phyloP scores from a whole-genome alignment of 2,113 vertebrate genomes.

The Hepsetus odoe region DNA sequence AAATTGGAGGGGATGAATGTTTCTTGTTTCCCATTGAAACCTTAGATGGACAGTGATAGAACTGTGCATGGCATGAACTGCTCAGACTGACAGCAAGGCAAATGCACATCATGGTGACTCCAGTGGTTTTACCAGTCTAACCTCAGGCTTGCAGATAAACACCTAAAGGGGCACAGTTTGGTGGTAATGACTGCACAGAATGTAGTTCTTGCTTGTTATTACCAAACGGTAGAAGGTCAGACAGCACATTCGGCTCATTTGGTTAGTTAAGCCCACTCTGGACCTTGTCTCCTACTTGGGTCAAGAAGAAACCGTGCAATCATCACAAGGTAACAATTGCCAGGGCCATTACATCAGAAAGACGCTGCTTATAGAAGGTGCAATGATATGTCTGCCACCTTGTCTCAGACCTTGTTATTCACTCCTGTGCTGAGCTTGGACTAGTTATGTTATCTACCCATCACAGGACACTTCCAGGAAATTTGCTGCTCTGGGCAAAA shows the following conservation, averaged over 20 bases:
- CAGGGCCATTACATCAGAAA: conserved; percentile 38
- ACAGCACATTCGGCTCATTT: conserved; percentile 12
- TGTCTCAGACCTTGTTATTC: conserved; percentile 16
- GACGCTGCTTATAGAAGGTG: conserved; percentile 25
- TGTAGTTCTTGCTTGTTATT: conserved; percentile 32
- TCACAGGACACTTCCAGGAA: background rate
- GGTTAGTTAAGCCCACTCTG: background rate
- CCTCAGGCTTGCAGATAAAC: conserved; percentile 21
- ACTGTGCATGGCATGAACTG: background rate
- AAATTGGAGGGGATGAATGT: background rate
- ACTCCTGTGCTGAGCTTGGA: background rate
- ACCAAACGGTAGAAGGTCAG: conserved; percentile 31
- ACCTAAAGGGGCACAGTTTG: conserved; percentile 24
- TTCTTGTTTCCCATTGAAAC: conserved; percentile 13
- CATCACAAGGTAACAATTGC: conserved; percentile 25
- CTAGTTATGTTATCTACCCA: background rate
- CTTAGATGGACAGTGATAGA: background rate
- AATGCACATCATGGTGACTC: background rate
- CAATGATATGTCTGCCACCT: conserved; percentile 27
- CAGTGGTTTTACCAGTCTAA: conserved; percentile 4
- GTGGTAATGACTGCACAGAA: conserved; percentile 35
- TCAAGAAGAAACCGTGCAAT: conserved; percentile 39
- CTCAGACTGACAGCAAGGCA: conserved; percentile 15
- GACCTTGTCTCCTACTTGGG: conserved; percentile 27
- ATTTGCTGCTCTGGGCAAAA: background rate